These are phyloP conservation scores for Callionymus lyra DNA, from an alignment of 2,113 vertebrate species.

Conservation along the genomic window DNA sequence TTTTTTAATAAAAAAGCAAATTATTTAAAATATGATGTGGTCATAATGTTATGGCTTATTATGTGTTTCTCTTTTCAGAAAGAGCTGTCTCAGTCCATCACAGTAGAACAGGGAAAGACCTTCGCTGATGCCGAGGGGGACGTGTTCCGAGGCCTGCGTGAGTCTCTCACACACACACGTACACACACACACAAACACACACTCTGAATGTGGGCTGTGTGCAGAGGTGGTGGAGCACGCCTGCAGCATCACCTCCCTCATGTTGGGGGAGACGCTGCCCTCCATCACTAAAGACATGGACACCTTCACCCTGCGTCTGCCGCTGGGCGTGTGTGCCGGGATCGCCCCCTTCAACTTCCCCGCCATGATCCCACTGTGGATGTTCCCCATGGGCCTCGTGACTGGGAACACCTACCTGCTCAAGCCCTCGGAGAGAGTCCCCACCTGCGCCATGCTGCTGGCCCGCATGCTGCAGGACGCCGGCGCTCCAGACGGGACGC, in stretches of 20 bases:
- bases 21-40: not conserved
- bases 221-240: conserved; percentile 95
- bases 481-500: conserved; percentile 83
- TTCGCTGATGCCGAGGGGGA: conserved; percentile 95
- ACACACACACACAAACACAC: not conserved
- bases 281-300: conserved; percentile 98
- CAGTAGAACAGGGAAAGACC: conserved; percentile 92
- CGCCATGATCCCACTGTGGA: conserved; percentile 98
- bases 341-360: conserved; percentile 96
- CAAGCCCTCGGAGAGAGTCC: conserved; percentile 93
- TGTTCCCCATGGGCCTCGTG: conserved; percentile 95
- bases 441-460: conserved; percentile 86
- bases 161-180: conserved; percentile 45
- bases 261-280: conserved; percentile 91
- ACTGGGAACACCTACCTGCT: conserved; percentile 93
- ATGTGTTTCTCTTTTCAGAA: conserved; percentile 69
- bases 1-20: not conserved
- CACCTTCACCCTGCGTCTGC: conserved; percentile 84
- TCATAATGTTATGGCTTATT: not conserved
- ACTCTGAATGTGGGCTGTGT: conserved; percentile 3
- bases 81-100: conserved; percentile 89
- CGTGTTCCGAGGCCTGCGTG: conserved; percentile 95
- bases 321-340: conserved; percentile 89
- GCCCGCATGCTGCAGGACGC: conserved; percentile 88
- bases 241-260: conserved; percentile 91